Base-by-base conservation (phyloP, 2,113 vertebrate species). In the Gila orcuttii region DNA sequence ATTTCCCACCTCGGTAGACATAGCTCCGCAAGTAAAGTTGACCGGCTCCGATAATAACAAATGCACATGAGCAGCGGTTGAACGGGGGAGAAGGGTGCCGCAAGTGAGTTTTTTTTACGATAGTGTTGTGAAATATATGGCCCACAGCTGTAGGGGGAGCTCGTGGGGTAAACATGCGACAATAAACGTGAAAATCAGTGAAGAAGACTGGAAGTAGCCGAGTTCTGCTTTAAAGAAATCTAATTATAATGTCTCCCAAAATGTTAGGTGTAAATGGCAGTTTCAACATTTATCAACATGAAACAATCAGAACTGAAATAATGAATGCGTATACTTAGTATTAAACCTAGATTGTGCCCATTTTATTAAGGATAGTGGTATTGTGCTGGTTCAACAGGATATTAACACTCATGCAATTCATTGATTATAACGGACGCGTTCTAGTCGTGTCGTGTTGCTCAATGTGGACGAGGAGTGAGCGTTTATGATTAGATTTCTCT, bases 211-310 rank as follows among this genome's bases (percentile, higher is more conserved):
- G n/a, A n/a, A n/a, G n/a, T n/a, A n/a, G n/a, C n/a, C n/a, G n/a
- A n/a, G n/a, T n/a, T n/a, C n/a, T n/a, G n/a, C n/a, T 57, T 57
- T 57, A 83, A 12, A 59, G 10, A 75, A 19, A 66, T 23, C 66
- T 79, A 21, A 15, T 7, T 78, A 50, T 23, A 33, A 31, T 25
- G 11, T 36, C 59, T 50, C 57, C n/a, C 66, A 55, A 59, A 13
- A 74, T 19, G 50, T 42, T 10, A 42, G 47, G 11, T 50, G 25
- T 66, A 64, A 12, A 9, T 77, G 60, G 83, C 59, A 85, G 83
- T 68, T 60, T 31, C 2, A n/a, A 45, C 47, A 71, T n/a, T 50
- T 52, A 28, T 42, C 23, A 60, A 33, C 31, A 42, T n/a, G 9
- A 73, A n/a, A 73, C 25, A 68, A 17, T 12, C 47, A 39, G 15